Percentiles rank a stretch among this genome's conserved stretches.
phyloP scores from a whole-genome alignment of 2,113 vertebrate genomes.

The Climacteris rufus region DNA sequence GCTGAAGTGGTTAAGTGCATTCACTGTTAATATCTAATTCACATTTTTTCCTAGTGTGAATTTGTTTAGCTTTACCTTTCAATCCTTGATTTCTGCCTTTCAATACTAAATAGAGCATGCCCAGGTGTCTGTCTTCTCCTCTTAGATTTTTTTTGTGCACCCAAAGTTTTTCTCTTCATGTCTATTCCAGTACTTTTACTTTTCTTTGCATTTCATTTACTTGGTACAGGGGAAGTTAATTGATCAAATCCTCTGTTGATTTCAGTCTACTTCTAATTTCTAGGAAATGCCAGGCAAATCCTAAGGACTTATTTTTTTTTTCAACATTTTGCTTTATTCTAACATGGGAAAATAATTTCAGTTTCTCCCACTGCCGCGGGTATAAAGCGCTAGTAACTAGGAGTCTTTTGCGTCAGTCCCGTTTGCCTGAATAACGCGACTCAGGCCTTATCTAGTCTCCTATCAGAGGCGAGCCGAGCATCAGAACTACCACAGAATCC shows the following conservation, averaged over 20 bases:
- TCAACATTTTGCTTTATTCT: background rate
- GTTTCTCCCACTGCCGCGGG: no score
- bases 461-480: no score
- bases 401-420: no score
- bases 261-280: background rate
- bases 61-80: background rate
- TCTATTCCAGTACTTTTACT: background rate
- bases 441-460: no score
- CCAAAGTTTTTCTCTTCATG: background rate
- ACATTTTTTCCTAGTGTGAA: background rate
- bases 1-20: background rate
- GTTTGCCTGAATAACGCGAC: no score
- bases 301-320: background rate
- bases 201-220: background rate
- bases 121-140: background rate
- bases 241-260: background rate
- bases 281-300: background rate
- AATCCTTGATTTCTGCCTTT: background rate
- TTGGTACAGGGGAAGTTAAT: background rate
- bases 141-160: background rate
- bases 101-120: fast-evolving
- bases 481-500: no score
- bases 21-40: background rate
- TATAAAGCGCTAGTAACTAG: no score
- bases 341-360: background rate